Conservation (phyloP, 2,113 vertebrate genomes). For the Murina feae region DNA sequence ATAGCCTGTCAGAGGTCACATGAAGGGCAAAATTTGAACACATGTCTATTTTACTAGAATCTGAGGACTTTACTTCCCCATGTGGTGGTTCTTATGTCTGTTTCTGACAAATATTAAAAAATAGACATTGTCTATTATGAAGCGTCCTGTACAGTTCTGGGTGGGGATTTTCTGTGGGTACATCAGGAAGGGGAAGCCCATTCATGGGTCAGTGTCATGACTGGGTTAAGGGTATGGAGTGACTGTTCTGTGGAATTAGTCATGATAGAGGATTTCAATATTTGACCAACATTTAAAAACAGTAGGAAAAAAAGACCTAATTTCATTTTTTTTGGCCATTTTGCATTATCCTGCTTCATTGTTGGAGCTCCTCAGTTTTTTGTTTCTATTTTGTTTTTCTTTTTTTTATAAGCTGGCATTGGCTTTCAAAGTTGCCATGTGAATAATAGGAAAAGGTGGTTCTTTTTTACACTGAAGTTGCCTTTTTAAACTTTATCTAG, state of each 20-base stretch:
- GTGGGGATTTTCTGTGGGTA: neutral
- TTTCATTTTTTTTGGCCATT: neutral
- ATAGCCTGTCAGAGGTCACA: neutral
- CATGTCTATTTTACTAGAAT: neutral
- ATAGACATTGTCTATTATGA: neutral
- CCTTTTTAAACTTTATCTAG: conserved; percentile 16
- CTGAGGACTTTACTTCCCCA: neutral
- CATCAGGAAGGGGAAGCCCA: neutral
- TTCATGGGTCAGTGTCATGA: neutral
- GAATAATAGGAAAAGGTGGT: conserved; percentile 14
- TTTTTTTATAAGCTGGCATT: neutral
- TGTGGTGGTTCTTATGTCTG: neutral
- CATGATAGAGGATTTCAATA: neutral
- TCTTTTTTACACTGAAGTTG: conserved; percentile 6
- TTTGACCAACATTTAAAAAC: neutral
- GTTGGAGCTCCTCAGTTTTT: neutral
- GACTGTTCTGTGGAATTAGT: neutral
- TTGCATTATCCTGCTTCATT: neutral
- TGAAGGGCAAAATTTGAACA: neutral
- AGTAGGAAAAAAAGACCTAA: neutral
- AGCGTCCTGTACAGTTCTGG: neutral
- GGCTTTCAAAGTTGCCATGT: neutral
- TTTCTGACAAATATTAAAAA: neutral
- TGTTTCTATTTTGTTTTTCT: neutral
- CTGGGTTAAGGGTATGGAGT: neutral